These are phyloP conservation scores for Meteorus sp. DNA, from an alignment of 1,140 invertebrate species.

Conservation along the genomic window DNA sequence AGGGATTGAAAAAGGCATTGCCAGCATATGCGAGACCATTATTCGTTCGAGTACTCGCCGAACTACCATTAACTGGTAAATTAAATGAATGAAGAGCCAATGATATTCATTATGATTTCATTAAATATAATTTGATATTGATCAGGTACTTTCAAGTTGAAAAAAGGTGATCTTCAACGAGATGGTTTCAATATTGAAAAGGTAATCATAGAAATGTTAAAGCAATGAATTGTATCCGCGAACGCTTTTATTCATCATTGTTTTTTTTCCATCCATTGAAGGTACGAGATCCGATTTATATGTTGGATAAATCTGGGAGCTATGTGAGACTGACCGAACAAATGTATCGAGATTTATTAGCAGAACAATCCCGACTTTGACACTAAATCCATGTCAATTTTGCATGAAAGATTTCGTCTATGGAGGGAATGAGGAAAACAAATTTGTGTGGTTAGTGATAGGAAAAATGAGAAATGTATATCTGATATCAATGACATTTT, in stretches of 20 bases:
- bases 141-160: constrained; percentile 85
- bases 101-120: constrained; percentile 42
- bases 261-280: constrained; percentile 31
- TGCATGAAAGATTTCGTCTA: neutral
- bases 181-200: constrained; percentile 73
- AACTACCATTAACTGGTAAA: constrained; percentile 80
- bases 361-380: constrained; percentile 66
- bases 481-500: too few relatives aligned
- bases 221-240: neutral
- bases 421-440: neutral
- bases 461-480: too few relatives aligned
- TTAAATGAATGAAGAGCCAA: constrained; percentile 34
- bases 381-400: constrained; percentile 32
- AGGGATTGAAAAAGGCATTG: constrained; percentile 69
- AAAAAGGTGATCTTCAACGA: constrained; percentile 79
- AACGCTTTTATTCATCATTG: neutral
- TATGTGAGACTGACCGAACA: constrained; percentile 70
- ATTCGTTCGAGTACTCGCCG: constrained; percentile 81
- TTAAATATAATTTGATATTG: neutral
- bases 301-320: constrained; percentile 67
- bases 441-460: too few relatives aligned
- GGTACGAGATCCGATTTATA: constrained; percentile 74
- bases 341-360: constrained; percentile 68
- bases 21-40: constrained; percentile 86
- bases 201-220: constrained; percentile 28